These are phyloP conservation scores for Rhodophaea formosa DNA, from an alignment of 2,888 invertebrate genomes.

Conservation along the genomic window DNA sequence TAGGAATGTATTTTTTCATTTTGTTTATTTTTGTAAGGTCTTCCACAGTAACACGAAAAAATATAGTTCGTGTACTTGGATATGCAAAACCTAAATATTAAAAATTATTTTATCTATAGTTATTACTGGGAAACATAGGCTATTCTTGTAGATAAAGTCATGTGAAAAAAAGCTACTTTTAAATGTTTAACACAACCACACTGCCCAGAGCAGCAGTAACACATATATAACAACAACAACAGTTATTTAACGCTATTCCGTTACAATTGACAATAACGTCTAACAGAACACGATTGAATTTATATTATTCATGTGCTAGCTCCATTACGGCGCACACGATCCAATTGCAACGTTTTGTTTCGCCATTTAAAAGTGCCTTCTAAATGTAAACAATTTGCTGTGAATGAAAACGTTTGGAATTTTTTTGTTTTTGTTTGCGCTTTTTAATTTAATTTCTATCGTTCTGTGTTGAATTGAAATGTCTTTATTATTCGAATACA, in stretches of 20 bases:
- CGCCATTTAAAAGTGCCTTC: constrained; percentile 6
- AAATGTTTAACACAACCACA: too few species aligned
- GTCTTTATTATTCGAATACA: background rate
- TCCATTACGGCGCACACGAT: constrained; percentile 7
- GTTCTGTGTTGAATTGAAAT: background rate
- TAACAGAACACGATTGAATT: constrained; percentile 26
- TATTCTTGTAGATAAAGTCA: too few species aligned
- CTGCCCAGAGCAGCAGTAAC: too few species aligned
- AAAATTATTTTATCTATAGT: too few species aligned
- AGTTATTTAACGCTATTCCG: constrained; percentile 21
- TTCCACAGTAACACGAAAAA: too few species aligned
- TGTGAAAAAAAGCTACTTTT: too few species aligned
- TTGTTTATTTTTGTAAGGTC: too few species aligned
- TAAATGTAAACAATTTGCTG: constrained; percentile 7
- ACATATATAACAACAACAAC: background rate
- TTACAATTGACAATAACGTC: constrained; percentile 25
- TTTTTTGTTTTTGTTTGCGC: constrained; percentile 6
- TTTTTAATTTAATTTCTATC: background rate
- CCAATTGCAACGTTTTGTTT: constrained; percentile 15
- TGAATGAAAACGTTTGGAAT: background rate
- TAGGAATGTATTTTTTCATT: too few species aligned
- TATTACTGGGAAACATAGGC: too few species aligned
- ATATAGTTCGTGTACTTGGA: too few species aligned
- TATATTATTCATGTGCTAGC: constrained; percentile 16
- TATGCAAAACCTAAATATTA: too few species aligned